Evolutionary conservation across 1,140 invertebrate species (phyloP).

Genomic region (Druon quercuslanigerum): DNA sequence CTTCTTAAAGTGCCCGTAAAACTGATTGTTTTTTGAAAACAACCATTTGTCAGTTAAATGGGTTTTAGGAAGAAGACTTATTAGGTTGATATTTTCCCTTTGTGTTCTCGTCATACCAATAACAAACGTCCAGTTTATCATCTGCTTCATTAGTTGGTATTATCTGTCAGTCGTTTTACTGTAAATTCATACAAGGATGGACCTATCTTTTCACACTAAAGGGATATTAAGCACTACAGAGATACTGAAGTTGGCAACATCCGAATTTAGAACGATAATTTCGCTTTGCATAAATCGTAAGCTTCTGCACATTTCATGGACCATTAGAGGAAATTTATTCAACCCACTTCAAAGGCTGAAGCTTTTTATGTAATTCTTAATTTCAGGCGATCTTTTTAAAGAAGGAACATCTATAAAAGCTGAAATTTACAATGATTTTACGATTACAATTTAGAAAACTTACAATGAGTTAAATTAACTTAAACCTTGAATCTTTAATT

Average conservation of each 20-base stretch:
- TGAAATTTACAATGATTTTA: too few species aligned
- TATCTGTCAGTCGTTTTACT: neutral
- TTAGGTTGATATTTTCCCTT: neutral
- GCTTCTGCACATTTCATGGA: constrained; percentile 1
- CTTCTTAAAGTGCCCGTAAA: too few species aligned
- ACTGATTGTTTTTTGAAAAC: too few species aligned
- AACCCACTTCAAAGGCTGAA: constrained; percentile 2
- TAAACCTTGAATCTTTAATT: too few species aligned
- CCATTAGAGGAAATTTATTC: constrained; percentile 23
- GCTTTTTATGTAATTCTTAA: neutral
- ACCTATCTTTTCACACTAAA: neutral
- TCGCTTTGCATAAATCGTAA: neutral
- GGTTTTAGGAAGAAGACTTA: too few species aligned
- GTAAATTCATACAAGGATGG: neutral
- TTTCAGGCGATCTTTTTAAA: too few species aligned
- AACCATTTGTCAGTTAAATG: too few species aligned
- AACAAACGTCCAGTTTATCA: neutral
- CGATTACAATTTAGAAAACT: neutral
- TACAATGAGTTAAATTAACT: neutral
- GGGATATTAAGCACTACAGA: neutral
- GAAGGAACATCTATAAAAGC: too few species aligned
- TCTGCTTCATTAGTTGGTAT: neutral
- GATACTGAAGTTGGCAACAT: neutral
- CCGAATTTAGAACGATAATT: neutral
- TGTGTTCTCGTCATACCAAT: neutral